phyloP scores from a whole-genome alignment of 2,888 invertebrate species.

The Euphydryas editha region DNA sequence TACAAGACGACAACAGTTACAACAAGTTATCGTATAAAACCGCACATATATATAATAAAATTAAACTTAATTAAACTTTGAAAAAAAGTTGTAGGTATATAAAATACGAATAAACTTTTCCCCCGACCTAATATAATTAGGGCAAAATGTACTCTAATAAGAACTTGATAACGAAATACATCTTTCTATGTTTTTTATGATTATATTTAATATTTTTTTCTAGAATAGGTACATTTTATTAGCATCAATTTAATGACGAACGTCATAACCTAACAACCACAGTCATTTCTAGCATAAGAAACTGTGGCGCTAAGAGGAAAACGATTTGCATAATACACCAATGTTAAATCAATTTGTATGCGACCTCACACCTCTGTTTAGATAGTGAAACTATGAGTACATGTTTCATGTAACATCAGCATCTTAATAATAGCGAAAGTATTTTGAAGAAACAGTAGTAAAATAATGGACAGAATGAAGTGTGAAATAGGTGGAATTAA shows the following conservation, averaged over 20 bases:
- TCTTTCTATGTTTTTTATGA: too few species aligned
- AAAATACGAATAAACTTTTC: too few species aligned
- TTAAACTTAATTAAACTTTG: too few species aligned
- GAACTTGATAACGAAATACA: too few species aligned
- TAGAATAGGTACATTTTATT: not conserved
- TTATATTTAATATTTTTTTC: too few species aligned
- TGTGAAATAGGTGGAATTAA: not conserved
- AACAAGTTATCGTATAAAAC: too few species aligned
- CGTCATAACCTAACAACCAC: not conserved
- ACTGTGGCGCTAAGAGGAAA: constrained; percentile 13
- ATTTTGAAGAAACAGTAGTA: not conserved
- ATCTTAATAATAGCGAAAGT: not conserved
- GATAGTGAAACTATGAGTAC: constrained; percentile 29
- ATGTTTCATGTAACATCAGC: constrained; percentile 5
- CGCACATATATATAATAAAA: too few species aligned
- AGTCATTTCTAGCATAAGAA: constrained; percentile 17
- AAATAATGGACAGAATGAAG: not conserved
- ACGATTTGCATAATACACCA: constrained; percentile 20
- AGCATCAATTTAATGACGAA: not conserved
- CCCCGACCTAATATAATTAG: too few species aligned
- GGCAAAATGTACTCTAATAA: too few species aligned
- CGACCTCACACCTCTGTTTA: constrained; percentile 55
- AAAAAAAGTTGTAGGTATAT: too few species aligned
- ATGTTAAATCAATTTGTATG: constrained; percentile 55
- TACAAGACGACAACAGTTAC: too few species aligned